These are phyloP conservation scores for Bombus superbus DNA, from an alignment of 1,140 invertebrate genomes.

Conservation along the genomic window DNA sequence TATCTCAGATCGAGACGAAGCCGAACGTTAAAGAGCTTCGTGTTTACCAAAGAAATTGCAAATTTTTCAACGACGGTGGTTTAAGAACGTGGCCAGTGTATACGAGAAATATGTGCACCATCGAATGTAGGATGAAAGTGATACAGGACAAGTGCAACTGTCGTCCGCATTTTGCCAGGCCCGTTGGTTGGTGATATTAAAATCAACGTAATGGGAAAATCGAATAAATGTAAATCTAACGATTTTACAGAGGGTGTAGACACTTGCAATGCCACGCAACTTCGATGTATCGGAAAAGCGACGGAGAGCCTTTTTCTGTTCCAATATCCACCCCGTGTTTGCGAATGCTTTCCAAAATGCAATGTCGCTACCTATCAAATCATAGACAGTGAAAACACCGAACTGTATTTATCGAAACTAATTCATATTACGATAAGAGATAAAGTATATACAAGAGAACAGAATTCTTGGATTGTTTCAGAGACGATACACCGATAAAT, in stretches of 20 bases:
- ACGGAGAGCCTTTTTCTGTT: constrained; percentile 22
- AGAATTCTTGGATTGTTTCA: neutral
- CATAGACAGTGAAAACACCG: too few relatives aligned
- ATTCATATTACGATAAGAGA: neutral
- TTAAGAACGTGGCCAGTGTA: constrained; percentile 64
- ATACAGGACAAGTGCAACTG: constrained; percentile 60
- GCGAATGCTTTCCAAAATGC: constrained; percentile 28
- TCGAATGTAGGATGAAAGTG: constrained; percentile 60
- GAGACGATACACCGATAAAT: neutral
- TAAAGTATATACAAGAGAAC: neutral
- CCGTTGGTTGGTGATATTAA: constrained; percentile 44
- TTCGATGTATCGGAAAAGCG: constrained; percentile 47
- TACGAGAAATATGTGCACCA: constrained; percentile 55
- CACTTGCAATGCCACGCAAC: constrained; percentile 43
- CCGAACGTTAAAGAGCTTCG: constrained; percentile 25
- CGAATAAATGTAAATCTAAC: neutral
- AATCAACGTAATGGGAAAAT: neutral
- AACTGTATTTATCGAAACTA: neutral
- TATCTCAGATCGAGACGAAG: constrained; percentile 14
- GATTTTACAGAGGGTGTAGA: constrained; percentile 23
- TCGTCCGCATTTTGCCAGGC: constrained; percentile 66
- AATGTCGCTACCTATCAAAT: neutral
- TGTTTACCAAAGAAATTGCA: constrained; percentile 58
- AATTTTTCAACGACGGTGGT: constrained; percentile 43
- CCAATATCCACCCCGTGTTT: neutral